These are phyloP conservation scores for Pristis pectinata DNA, from an alignment of 2,797 vertebrate species.

Conservation along the genomic window DNA sequence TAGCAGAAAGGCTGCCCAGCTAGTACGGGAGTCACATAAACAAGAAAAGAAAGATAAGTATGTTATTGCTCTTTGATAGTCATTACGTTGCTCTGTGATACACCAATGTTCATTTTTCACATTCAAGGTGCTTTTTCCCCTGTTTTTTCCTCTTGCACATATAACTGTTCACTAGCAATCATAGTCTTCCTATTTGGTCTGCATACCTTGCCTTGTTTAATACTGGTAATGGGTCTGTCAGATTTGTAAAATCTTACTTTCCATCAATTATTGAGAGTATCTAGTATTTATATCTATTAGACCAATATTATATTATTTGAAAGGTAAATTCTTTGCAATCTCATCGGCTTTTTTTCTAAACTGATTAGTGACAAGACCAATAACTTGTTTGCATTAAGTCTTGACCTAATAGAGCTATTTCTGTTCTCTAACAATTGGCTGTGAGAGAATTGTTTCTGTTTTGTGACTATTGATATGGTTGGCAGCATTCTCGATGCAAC, in stretches of 20 bases:
- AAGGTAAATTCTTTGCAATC: not conserved
- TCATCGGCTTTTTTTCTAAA: not conserved
- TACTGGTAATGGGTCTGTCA: not conserved
- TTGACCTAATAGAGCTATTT: not conserved
- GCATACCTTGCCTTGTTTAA: not conserved
- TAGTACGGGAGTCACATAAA: conserved; percentile 71
- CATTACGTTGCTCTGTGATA: not conserved
- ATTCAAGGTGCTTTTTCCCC: too few species aligned
- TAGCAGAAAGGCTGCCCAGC: conserved; percentile 85
- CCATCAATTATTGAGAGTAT: not conserved
- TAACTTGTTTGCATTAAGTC: not conserved
- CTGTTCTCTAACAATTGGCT: not conserved
- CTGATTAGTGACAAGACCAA: not conserved
- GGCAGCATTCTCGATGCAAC: not conserved
- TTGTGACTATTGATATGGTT: not conserved
- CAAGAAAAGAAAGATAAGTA: conserved; percentile 81
- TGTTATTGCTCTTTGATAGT: not conserved
- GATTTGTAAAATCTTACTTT: not conserved
- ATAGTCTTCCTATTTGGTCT: not conserved
- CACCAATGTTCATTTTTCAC: not conserved
- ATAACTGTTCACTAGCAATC: not conserved
- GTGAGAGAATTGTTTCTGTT: not conserved
- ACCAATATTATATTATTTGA: not conserved
- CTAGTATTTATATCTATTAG: not conserved
- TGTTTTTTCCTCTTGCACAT: not conserved